phyloP scores from a whole-genome alignment of 2,113 vertebrate species.

The Sebastes fasciatus region DNA sequence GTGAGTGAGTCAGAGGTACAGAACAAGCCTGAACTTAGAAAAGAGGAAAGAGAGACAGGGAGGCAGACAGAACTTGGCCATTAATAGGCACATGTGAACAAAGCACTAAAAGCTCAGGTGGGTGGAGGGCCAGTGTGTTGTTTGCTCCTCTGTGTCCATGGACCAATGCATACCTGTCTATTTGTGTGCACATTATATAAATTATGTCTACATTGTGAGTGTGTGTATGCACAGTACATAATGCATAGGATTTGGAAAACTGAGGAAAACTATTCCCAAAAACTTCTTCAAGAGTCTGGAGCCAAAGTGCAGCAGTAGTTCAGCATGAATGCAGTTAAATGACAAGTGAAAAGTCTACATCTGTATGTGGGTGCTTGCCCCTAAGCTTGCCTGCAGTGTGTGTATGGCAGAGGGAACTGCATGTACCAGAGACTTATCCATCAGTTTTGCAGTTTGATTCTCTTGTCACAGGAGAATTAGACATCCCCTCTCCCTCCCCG shows the following conservation, averaged over 20 bases:
- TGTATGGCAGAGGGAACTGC: slow-evolving; percentile 8
- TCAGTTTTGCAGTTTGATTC: slow-evolving; percentile 68
- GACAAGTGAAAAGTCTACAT: slow-evolving; percentile 1
- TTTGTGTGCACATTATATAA: slow-evolving; percentile 7
- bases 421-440: slow-evolving; percentile 50
- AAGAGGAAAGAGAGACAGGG: slow-evolving; percentile 37
- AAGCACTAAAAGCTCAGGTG: slow-evolving; percentile 49
- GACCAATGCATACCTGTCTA: background rate
- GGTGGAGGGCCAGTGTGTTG: slow-evolving; percentile 46
- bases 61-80: slow-evolving; percentile 34
- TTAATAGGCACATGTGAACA: slow-evolving; percentile 54
- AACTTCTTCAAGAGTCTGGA: background rate
- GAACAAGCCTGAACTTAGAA: slow-evolving; percentile 51
- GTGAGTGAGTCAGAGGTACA: slow-evolving; percentile 61
- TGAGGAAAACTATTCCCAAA: background rate
- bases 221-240: background rate
- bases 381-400: background rate
- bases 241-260: background rate
- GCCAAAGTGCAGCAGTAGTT: slow-evolving; percentile 1
- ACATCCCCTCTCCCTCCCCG: slow-evolving; percentile 59
- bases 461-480: slow-evolving; percentile 68
- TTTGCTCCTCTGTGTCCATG: slow-evolving; percentile 13
- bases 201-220: background rate
- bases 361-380: slow-evolving; percentile 2
- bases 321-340: background rate